These are phyloP conservation scores for Struthio camelus DNA, from an alignment of 2,113 vertebrate species.

Conservation along the genomic window DNA sequence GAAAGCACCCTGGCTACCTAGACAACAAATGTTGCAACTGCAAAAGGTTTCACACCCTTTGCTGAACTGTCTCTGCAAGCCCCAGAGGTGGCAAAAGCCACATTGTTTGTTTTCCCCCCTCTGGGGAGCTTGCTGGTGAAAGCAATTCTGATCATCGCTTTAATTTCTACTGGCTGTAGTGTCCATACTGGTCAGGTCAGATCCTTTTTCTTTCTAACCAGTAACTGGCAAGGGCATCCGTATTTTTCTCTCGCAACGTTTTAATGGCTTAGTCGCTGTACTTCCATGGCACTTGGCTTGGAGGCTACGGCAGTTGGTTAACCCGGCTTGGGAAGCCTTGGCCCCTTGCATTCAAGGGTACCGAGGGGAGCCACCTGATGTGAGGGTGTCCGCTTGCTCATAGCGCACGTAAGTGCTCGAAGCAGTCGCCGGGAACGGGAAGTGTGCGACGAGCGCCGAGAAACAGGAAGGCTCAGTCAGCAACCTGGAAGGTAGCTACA, in stretches of 20 bases:
- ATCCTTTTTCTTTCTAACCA: neutral
- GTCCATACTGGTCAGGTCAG: neutral
- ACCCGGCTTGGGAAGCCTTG: neutral
- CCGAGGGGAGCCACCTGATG: neutral
- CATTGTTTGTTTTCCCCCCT: neutral
- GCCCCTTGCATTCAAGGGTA: neutral
- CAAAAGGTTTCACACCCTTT: neutral
- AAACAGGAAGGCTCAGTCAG: neutral
- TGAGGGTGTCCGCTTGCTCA: neutral
- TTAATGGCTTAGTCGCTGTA: neutral
- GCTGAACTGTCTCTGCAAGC: neutral
- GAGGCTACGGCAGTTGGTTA: too few relatives aligned
- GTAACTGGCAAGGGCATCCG: neutral
- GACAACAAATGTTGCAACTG: neutral
- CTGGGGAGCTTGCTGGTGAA: neutral
- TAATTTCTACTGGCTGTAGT: neutral
- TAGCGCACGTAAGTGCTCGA: rapidly evolving
- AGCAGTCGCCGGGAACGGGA: neutral
- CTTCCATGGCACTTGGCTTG: neutral
- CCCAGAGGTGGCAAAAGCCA: neutral
- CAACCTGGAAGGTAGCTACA: neutral
- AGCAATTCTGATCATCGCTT: neutral
- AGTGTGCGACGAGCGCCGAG: neutral
- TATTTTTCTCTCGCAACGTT: neutral
- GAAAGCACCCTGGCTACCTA: neutral